Evolutionary conservation across 2,797 vertebrate genomes (phyloP), one percentile per base, ranked within the genome.

Genomic region (Tenualosa ilisha): DNA sequence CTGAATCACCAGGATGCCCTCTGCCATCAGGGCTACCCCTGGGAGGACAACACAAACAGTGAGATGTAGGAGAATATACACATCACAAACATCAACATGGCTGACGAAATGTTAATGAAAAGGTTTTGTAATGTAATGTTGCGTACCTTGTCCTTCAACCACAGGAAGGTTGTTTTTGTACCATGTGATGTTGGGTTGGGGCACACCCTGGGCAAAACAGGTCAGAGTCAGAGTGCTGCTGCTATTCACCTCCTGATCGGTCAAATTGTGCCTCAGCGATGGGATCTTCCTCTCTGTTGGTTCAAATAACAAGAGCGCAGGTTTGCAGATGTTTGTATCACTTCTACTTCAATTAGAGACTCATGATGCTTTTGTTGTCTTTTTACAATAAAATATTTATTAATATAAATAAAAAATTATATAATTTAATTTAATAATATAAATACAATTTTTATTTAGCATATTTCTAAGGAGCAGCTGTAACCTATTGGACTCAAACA

Each of bases 221-320:
- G 92, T 84, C 89, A 99, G 94, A 0, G 87, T 88, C 88, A 99
- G 93, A 53, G 96, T 98, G 91, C 95, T 97, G 1, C 97, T 98
- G 90, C 96, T 96, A 93, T 98, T 98, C 72, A 98, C 96, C 20
- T 95, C 93, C 91, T 95, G 93, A 88, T 97, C 94, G 0, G 97
- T 97, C 65, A 99, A 95, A 89, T 97, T 97, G 84, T 97, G 96
- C 83, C 92, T 93, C 84, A 99, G 92, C 20, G 93, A 91, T 0
- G 98, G 97, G 0, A 90, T 92, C 53, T 89, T 93, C 90, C 93
- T 96, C 1, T 91, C 97, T 98, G 90, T 50, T 86, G 49, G 84
- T 82, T 86, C 6, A 83, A 83, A 89, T 50, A 5, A n/a, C 15
- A 53, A 53, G 37, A 31, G 63, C n/a, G 8, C 65, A 37, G 17